Evolutionary conservation across 1,140 invertebrate species (phyloP).

Genomic region (Aphaenogaster rudis): DNA sequence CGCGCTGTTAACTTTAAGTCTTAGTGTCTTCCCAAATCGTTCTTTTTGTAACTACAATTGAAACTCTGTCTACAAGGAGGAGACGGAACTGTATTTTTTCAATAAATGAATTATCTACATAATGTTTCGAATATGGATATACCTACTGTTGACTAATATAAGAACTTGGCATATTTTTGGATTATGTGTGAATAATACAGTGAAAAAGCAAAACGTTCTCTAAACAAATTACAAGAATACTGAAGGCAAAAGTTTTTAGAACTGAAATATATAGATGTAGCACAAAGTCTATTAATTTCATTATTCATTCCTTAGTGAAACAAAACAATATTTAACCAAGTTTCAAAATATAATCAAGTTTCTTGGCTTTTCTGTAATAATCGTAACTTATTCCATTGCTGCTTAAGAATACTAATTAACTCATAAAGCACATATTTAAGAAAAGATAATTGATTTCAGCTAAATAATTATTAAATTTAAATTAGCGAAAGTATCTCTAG

Average conservation of each 20-base stretch:
- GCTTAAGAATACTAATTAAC: not conserved
- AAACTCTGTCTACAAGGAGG: not conserved
- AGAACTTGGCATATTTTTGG: not conserved
- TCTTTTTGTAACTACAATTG: constrained; percentile 15
- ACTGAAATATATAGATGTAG: not conserved
- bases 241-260: not conserved
- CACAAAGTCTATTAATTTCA: not conserved
- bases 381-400: not conserved
- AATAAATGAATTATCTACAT: not conserved
- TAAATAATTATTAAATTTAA: not conserved
- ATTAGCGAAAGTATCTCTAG: not conserved
- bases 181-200: not conserved
- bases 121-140: not conserved
- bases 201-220: not conserved
- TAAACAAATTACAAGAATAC: not conserved
- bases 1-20: constrained; percentile 31
- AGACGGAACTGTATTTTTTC: not conserved
- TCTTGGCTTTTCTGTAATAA: constrained; percentile 6
- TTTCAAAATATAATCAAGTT: not conserved
- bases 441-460: not conserved
- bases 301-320: constrained; percentile 1
- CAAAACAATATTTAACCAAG: not conserved
- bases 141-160: not conserved
- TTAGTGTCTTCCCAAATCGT: constrained; percentile 24
- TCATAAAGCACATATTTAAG: not conserved